Conservation (phyloP, 2,113 vertebrate genomes). For the Sus scrofa region T2T-Sscrofa CM000812.6:41300501-41301000, state of each 20-base stretch:
- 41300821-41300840: conserved; percentile 16
- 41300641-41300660: conserved; percentile 43
- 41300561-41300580: conserved; percentile 75
- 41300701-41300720: not conserved
- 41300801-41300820: not conserved
- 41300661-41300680: conserved; percentile 52
- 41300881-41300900: conserved; percentile 60
- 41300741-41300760: conserved; percentile 43
- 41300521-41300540: conserved; percentile 76
- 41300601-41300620: conserved; percentile 75
- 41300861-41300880: not conserved
- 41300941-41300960: conserved; percentile 50
- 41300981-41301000: conserved; percentile 12
- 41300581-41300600: conserved; percentile 70
- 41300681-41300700: conserved; percentile 41
- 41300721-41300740: conserved; percentile 21
- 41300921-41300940: conserved; percentile 13
- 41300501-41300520: conserved; percentile 81
- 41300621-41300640: conserved; percentile 76
- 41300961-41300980: conserved; percentile 63
- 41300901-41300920: conserved; percentile 61
- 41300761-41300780: conserved; percentile 31
- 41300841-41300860: conserved; percentile 38
- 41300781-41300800: not conserved
- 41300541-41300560: conserved; percentile 61